Percentiles rank a stretch among this genome's conserved stretches.
phyloP scores from a whole-genome alignment of 2,888 invertebrate genomes.

The Nomada fucata region DNA sequence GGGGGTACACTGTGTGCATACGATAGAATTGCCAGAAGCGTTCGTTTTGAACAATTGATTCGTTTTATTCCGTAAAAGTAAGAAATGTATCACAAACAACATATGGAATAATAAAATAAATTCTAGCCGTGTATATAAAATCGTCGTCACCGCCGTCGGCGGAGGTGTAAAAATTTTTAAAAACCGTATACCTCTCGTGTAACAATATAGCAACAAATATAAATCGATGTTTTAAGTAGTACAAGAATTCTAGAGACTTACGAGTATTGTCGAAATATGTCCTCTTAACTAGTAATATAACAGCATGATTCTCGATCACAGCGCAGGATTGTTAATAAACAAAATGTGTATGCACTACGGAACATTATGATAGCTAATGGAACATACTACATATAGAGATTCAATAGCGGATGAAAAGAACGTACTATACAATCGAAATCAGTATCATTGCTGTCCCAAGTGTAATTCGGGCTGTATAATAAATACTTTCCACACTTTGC shows the following conservation, averaged over 20 bases:
- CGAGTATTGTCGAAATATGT: conserved; percentile 57
- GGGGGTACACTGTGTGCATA: neutral
- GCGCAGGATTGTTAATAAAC: conserved; percentile 65
- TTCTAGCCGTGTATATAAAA: conserved; percentile 28
- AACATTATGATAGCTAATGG: conserved; percentile 54
- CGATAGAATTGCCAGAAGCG: neutral
- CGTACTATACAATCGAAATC: conserved; percentile 25
- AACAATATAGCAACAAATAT: neutral
- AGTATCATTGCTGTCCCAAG: conserved; percentile 62
- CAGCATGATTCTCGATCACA: conserved; percentile 62
- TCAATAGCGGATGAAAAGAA: neutral
- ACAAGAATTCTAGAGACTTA: conserved; percentile 20
- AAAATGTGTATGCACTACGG: conserved; percentile 58
- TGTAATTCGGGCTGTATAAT: conserved; percentile 80
- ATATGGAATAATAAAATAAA: conserved; percentile 38
- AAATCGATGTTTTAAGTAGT: conserved; percentile 40
- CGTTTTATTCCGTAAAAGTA: conserved; percentile 34
- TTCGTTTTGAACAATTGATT: conserved; percentile 16
- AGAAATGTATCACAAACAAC: conserved; percentile 61
- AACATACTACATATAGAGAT: neutral
- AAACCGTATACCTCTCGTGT: conserved; percentile 4
- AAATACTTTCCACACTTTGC: conserved; percentile 86
- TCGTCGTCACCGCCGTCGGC: neutral
- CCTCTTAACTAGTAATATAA: conserved; percentile 55
- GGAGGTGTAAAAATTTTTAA: conserved; percentile 21